Percentiles rank a stretch among this genome's conserved stretches.
Conservation (phyloP, 2,113 vertebrate species). For the Gobius niger region DNA sequence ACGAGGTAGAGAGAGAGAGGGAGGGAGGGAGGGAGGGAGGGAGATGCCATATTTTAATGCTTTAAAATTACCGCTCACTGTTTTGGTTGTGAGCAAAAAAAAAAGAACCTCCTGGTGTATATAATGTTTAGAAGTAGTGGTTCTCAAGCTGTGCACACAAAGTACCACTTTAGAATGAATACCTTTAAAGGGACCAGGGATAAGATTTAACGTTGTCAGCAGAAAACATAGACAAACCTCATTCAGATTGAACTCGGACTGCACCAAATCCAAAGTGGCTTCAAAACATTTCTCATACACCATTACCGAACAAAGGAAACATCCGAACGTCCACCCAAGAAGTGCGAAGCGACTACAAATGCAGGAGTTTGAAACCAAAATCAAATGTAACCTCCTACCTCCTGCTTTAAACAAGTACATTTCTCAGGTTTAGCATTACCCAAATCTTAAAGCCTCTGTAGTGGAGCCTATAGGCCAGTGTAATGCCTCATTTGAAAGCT, state of each 20-base stretch:
- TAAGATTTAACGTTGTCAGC: not conserved
- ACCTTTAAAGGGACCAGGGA: not conserved
- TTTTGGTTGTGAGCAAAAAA: conserved; percentile 56
- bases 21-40: conserved; percentile 21
- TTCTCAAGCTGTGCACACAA: not conserved
- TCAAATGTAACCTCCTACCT: too few species aligned
- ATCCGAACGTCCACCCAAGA: too few species aligned
- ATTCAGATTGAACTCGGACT: not conserved
- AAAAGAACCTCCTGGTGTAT: conserved; percentile 12
- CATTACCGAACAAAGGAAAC: too few species aligned
- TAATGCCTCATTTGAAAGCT: too few species aligned
- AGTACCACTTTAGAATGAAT: not conserved
- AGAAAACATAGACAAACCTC: not conserved
- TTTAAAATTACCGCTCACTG: conserved; percentile 55
- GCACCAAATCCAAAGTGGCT: not conserved
- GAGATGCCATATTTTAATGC: conserved; percentile 57
- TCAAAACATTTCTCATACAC: too few species aligned
- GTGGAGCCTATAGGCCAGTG: too few species aligned
- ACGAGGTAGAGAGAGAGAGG: conserved; percentile 35
- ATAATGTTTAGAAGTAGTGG: not conserved
- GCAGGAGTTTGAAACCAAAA: too few species aligned
- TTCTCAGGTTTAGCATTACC: too few species aligned
- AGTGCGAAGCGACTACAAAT: too few species aligned
- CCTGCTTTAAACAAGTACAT: too few species aligned
- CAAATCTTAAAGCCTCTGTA: too few species aligned